A percentile compares a stretch with the other conserved stretches of the same genome.
phyloP scores from a whole-genome alignment of 2,888 invertebrate species.

The Athrips mouffetella region DNA sequence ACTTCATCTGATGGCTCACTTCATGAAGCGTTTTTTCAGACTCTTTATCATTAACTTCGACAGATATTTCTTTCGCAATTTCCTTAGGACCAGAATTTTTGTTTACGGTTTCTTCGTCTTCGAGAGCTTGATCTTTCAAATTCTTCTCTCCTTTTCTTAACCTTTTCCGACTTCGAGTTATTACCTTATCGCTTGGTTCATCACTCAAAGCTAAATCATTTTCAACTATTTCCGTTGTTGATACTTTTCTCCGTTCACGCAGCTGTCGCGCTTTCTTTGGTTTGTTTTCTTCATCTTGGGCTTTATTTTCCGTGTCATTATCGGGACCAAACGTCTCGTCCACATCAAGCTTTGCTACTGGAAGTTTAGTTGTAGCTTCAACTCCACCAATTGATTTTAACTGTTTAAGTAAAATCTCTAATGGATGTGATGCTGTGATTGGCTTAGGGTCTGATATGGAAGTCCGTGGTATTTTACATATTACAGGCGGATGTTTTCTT shows the following conservation, averaged over 20 bases:
- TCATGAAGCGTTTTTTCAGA: slow-evolving; percentile 7
- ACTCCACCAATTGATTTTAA: not conserved
- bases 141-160: not conserved
- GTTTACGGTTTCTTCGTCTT: not conserved
- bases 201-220: slow-evolving; percentile 66
- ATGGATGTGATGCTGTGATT: not conserved
- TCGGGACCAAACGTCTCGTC: not conserved
- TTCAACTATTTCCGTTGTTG: slow-evolving; percentile 40
- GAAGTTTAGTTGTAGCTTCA: not conserved
- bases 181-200: slow-evolving; percentile 47
- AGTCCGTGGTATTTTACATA: slow-evolving; percentile 37
- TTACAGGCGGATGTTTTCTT: slow-evolving; percentile 6
- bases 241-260: not conserved
- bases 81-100: not conserved
- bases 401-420: slow-evolving; percentile 3
- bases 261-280: not conserved
- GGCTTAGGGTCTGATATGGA: slow-evolving; percentile 11
- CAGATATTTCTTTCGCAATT: not conserved
- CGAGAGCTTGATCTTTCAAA: not conserved
- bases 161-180: not conserved
- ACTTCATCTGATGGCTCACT: not conserved
- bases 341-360: not conserved
- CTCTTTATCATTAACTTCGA: not conserved
- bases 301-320: not conserved
- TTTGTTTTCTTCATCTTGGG: not conserved